A percentile compares a stretch with the other conserved stretches of the same genome.
These are phyloP conservation scores for Sussaba pulchella DNA, from an alignment of 2,888 invertebrate genomes.

Conservation along the genomic window DNA sequence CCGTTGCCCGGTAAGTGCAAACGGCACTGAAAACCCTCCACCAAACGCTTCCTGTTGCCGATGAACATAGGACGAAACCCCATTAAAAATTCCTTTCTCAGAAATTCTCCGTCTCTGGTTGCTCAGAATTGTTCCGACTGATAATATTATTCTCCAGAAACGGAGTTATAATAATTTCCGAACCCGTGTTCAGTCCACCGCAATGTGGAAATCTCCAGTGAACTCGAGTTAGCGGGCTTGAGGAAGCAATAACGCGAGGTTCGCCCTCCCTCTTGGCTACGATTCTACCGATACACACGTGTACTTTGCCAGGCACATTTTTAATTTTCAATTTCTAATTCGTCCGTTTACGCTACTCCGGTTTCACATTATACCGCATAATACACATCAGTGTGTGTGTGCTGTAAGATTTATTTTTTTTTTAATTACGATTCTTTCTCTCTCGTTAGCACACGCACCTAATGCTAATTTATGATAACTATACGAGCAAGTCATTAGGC, in stretches of 20 bases:
- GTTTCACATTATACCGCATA: slow-evolving; percentile 21
- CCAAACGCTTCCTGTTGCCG: not conserved
- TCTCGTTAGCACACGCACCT: slow-evolving; percentile 49
- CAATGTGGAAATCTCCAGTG: slow-evolving; percentile 51
- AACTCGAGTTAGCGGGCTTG: slow-evolving; percentile 45
- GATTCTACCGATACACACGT: slow-evolving; percentile 33
- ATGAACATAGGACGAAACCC: not conserved
- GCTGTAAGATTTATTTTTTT: slow-evolving; percentile 30
- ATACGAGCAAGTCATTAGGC: slow-evolving; percentile 74
- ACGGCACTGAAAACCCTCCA: not conserved
- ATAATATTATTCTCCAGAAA: slow-evolving; percentile 44
- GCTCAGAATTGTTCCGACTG: slow-evolving; percentile 3
- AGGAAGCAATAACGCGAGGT: slow-evolving; percentile 49
- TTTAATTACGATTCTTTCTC: slow-evolving; percentile 62
- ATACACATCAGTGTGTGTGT: slow-evolving; percentile 4
- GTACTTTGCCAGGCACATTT: not conserved
- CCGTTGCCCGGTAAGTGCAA: not conserved
- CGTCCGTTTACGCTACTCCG: slow-evolving; percentile 65
- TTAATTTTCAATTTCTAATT: slow-evolving; percentile 76
- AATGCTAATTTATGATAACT: slow-evolving; percentile 78
- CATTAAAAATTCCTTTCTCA: not conserved
- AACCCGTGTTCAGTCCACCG: slow-evolving; percentile 36
- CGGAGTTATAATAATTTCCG: slow-evolving; percentile 13
- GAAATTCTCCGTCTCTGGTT: slow-evolving; percentile 9
- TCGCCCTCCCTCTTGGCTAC: no score